These are phyloP conservation scores for Oreochromis spilurus DNA, from an alignment of 2,113 vertebrate species.

Conservation along the genomic window DNA sequence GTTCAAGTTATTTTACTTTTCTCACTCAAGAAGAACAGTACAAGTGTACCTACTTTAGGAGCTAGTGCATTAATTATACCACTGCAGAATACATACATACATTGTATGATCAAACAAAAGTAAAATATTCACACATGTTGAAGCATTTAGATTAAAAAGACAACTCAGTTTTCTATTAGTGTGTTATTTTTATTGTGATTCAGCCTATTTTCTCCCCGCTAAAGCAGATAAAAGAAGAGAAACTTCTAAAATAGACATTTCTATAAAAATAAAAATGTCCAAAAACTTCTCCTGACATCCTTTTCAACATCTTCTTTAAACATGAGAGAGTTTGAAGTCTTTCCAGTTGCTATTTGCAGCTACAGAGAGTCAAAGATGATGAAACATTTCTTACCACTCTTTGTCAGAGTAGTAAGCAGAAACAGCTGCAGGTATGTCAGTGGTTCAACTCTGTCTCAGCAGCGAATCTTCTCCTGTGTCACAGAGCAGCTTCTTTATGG, in stretches of 20 bases:
- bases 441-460: not conserved
- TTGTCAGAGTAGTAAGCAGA: conserved; percentile 26
- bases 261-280: conserved; percentile 30
- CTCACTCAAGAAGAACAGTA: not conserved
- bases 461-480: not conserved
- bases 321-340: conserved; percentile 19
- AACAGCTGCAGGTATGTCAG: not conserved
- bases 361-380: conserved; percentile 3
- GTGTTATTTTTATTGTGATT: not conserved
- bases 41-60: not conserved
- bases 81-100: not conserved
- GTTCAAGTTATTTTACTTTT: not conserved
- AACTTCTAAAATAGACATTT: conserved; percentile 12
- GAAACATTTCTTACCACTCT: not conserved
- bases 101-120: not conserved
- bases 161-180: not conserved
- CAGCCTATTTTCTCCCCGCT: not conserved
- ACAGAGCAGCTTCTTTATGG: not conserved
- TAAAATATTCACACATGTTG: not conserved
- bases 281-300: not conserved
- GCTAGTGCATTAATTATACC: not conserved
- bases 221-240: not conserved
- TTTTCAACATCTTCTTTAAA: conserved; percentile 24
- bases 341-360: conserved; percentile 44
- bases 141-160: not conserved